phyloP scores from a whole-genome alignment of 2,888 invertebrate species.

The Agonopterix arenella region DNA sequence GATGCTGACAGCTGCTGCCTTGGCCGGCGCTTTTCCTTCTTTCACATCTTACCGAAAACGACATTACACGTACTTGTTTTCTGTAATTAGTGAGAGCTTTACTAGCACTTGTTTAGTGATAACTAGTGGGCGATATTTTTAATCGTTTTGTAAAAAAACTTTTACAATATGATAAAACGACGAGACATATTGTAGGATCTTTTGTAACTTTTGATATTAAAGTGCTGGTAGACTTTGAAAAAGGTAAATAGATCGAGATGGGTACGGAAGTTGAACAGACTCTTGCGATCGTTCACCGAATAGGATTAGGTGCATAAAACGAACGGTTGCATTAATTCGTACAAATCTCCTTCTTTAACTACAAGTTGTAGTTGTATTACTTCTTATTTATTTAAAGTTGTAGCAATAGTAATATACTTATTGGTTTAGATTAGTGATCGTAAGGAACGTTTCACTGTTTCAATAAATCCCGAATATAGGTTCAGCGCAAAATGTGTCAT shows the following conservation, averaged over 20 bases:
- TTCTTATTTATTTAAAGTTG: conserved; percentile 73
- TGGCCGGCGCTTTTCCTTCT: conserved; percentile 57
- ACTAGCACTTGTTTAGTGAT: conserved; percentile 62
- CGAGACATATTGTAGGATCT: conserved; percentile 62
- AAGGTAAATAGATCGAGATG: conserved; percentile 52
- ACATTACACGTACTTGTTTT: conserved; percentile 59
- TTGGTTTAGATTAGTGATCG: conserved; percentile 34
- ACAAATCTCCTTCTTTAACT: conserved; percentile 58
- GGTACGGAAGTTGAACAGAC: conserved; percentile 60
- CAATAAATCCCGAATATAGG: neutral
- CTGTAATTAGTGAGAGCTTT: conserved; percentile 56
- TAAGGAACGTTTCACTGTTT: neutral
- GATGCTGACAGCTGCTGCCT: conserved; percentile 40
- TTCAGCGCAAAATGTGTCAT: neutral
- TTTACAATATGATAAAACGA: conserved; percentile 56
- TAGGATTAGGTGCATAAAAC: conserved; percentile 31
- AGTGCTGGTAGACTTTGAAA: conserved; percentile 65
- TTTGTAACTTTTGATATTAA: conserved; percentile 75
- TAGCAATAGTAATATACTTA: conserved; percentile 57
- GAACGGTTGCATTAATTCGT: conserved; percentile 67
- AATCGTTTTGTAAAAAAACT: conserved; percentile 61
- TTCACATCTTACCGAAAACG: conserved; percentile 65
- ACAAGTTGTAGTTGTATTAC: conserved; percentile 70
- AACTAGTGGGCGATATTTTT: conserved; percentile 45
- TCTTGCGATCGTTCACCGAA: conserved; percentile 49